phyloP scores from a whole-genome alignment of 1,140 invertebrate species.

The Dreissena rostriformis region DNA sequence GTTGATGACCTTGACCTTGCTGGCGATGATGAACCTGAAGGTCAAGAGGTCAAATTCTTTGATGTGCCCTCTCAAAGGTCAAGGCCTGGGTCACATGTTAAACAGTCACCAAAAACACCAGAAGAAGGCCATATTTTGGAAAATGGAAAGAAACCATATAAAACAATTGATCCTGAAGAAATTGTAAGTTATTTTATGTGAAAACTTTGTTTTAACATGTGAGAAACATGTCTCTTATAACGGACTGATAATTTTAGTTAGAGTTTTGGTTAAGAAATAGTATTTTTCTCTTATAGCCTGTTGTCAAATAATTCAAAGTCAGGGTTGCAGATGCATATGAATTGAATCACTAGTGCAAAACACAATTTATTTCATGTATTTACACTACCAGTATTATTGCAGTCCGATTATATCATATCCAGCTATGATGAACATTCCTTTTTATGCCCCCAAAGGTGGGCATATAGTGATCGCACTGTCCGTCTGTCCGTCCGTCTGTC shows the following conservation, averaged over 20 bases:
- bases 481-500: no score
- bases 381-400: no score
- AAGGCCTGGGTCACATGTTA: conserved; percentile 42
- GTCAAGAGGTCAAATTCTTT: conserved; percentile 48
- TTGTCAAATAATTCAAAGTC: no score
- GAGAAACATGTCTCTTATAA: neutral
- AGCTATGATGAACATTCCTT: no score
- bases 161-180: conserved; percentile 53
- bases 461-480: no score
- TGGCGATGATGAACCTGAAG: conserved; percentile 11
- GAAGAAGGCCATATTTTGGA: neutral
- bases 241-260: neutral
- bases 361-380: no score
- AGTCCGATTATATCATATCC: no score
- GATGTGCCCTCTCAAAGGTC: conserved; percentile 48
- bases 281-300: neutral
- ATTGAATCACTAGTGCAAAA: no score
- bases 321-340: no score
- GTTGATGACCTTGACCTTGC: no score
- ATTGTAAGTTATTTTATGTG: conserved; percentile 32
- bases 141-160: conserved; percentile 48
- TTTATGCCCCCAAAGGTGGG: no score
- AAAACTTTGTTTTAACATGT: neutral
- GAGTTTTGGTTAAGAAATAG: neutral
- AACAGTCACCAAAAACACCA: conserved; percentile 17